Percentiles rank a stretch among this genome's conserved stretches.
Evolutionary conservation across 35 echinoderm and acorn worm species (phyloP).

Genomic region (Patiria miniata): DNA sequence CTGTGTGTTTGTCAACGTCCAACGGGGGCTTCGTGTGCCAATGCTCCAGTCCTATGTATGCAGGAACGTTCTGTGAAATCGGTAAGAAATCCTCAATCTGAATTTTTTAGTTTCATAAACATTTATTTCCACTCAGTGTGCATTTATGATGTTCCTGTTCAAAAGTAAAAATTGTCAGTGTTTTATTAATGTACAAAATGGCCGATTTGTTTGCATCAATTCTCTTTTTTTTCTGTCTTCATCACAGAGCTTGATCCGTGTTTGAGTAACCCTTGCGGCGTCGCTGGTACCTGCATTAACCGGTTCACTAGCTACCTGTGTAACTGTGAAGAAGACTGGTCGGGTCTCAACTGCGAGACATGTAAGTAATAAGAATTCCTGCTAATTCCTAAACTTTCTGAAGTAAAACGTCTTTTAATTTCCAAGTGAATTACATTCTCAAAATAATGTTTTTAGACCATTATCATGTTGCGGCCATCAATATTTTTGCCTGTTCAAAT

Average conservation of each 20-base stretch:
- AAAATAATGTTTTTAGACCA: too few relatives aligned
- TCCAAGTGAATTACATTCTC: too few relatives aligned
- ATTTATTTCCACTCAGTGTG: background rate
- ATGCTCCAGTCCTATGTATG: constrained; percentile 40
- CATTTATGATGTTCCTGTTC: too few relatives aligned
- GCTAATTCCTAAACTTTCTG: too few relatives aligned
- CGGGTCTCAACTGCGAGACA: constrained; percentile 25
- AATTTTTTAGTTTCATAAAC: background rate
- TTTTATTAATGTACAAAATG: too few relatives aligned
- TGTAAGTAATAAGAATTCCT: constrained; percentile 38
- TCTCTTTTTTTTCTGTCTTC: background rate
- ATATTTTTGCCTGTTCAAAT: too few relatives aligned
- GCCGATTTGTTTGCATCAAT: too few relatives aligned
- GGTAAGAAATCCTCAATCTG: constrained; percentile 33
- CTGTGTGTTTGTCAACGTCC: constrained; percentile 38
- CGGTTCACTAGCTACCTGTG: constrained; percentile 22
- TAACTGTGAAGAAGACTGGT: constrained; percentile 25
- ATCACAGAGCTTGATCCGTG: constrained; percentile 51
- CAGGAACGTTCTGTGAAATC: constrained; percentile 59
- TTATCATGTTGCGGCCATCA: too few relatives aligned
- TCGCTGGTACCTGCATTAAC: constrained; percentile 35
- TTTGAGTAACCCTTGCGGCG: constrained; percentile 45
- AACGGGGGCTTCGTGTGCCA: constrained; percentile 53
- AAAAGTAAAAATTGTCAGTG: too few relatives aligned
- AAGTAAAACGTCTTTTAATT: too few relatives aligned